phyloP scores from a whole-genome alignment of 2,888 invertebrate genomes.

The Drosophila cyrtoloma region DNA sequence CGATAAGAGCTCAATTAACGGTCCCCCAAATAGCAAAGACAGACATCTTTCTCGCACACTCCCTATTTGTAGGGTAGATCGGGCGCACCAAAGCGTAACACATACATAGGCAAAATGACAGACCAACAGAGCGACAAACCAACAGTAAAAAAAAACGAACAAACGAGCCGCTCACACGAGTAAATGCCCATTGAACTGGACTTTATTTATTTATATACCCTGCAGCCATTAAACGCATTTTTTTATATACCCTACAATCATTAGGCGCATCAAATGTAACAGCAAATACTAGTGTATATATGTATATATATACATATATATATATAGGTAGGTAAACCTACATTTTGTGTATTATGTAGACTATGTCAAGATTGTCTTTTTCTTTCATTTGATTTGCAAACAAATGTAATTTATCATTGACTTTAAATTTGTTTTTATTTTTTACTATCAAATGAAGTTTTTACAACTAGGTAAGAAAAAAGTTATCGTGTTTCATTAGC shows the following conservation, averaged over 20 bases:
- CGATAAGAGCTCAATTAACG: neutral
- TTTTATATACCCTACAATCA: neutral
- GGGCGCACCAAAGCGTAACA: conserved; percentile 62
- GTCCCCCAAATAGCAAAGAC: neutral
- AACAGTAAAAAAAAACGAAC: conserved; percentile 20
- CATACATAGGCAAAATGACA: conserved; percentile 16
- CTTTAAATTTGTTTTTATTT: neutral
- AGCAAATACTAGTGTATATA: neutral
- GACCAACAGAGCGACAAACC: conserved; percentile 2
- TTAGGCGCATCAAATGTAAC: neutral
- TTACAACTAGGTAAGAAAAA: neutral
- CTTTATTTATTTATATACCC: conserved; percentile 16
- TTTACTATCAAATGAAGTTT: neutral
- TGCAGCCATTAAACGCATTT: conserved; percentile 2
- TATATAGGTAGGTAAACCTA: neutral
- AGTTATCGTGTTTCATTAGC: neutral
- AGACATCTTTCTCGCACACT: conserved; percentile 12
- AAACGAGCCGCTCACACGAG: conserved; percentile 39
- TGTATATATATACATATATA: neutral
- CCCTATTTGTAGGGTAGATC: conserved; percentile 34
- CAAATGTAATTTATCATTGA: neutral
- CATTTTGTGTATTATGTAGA: neutral
- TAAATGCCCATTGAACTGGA: conserved; percentile 42
- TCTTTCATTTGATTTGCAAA: neutral
- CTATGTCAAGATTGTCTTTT: neutral